Evolutionary conservation across 2,113 vertebrate species (phyloP).

Genomic region (Hypanus sabinus): DNA sequence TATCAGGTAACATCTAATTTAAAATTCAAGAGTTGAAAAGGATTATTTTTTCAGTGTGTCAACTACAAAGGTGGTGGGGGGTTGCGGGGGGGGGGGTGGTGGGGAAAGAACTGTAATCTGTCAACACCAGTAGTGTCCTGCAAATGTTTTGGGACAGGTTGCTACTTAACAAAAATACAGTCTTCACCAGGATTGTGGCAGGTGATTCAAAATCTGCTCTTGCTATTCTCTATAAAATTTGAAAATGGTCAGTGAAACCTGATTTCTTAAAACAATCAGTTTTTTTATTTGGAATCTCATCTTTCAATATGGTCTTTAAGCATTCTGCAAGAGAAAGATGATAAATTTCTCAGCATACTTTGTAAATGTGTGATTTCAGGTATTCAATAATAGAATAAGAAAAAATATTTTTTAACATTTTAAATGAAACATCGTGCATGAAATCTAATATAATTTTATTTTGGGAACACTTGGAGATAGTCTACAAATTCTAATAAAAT

Average conservation of each 20-base stretch:
- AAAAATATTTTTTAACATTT: neutral
- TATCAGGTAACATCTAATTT: neutral
- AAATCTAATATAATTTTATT: neutral
- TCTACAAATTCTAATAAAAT: neutral
- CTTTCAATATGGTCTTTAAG: neutral
- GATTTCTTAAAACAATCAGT: neutral
- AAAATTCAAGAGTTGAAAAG: neutral
- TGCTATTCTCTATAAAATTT: neutral
- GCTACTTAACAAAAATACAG: neutral
- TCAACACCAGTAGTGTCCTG: neutral
- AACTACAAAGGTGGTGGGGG: too few relatives aligned
- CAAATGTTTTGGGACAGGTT: neutral
- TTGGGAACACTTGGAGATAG: neutral
- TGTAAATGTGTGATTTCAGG: neutral
- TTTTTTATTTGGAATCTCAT: neutral
- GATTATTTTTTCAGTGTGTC: neutral
- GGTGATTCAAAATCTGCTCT: neutral
- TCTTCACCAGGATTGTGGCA: neutral
- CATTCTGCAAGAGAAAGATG: neutral
- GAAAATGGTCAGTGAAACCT: slow-evolving; percentile 16
- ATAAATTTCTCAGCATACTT: neutral
- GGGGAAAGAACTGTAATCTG: neutral
- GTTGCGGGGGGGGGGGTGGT: too few relatives aligned
- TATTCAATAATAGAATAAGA: neutral
- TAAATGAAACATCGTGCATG: neutral